Conservation (phyloP, 2,888 invertebrate genomes). For the Amphipoea oculea region DNA sequence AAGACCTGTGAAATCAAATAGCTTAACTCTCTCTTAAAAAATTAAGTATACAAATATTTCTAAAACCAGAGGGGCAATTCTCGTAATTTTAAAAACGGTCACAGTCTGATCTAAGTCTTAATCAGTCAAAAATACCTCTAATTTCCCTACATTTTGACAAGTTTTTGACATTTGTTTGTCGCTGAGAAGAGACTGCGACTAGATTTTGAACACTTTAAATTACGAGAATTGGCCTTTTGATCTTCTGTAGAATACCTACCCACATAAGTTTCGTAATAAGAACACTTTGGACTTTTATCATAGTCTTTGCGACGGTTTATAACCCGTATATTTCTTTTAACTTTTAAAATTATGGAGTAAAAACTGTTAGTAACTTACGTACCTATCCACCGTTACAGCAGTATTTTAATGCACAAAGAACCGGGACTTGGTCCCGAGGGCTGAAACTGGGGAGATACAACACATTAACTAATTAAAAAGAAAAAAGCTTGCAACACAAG, state of each 20-base stretch:
- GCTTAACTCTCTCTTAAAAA: not conserved
- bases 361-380: constrained; percentile 16
- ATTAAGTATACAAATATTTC: no score
- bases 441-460: constrained; percentile 9
- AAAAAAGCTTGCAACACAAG: constrained; percentile 22
- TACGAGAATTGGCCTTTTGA: no score
- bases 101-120: no score
- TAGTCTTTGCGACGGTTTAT: not conserved
- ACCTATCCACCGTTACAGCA: not conserved
- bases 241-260: not conserved
- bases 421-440: constrained; percentile 16
- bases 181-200: no score
- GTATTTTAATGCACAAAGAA: constrained; percentile 22
- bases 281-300: constrained; percentile 4
- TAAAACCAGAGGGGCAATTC: not conserved
- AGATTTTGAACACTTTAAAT: no score
- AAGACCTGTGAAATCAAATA: not conserved
- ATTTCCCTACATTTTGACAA: no score
- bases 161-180: no score
- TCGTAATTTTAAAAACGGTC: no score
- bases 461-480: constrained; percentile 56
- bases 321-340: constrained; percentile 13
- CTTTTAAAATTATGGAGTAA: constrained; percentile 7
- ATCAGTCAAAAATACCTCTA: no score
- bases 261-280: not conserved